A percentile compares a stretch with the other conserved stretches of the same genome.
phyloP scores from a whole-genome alignment of 2,797 vertebrate genomes.

The Acrossocheilus fasciatus region DNA sequence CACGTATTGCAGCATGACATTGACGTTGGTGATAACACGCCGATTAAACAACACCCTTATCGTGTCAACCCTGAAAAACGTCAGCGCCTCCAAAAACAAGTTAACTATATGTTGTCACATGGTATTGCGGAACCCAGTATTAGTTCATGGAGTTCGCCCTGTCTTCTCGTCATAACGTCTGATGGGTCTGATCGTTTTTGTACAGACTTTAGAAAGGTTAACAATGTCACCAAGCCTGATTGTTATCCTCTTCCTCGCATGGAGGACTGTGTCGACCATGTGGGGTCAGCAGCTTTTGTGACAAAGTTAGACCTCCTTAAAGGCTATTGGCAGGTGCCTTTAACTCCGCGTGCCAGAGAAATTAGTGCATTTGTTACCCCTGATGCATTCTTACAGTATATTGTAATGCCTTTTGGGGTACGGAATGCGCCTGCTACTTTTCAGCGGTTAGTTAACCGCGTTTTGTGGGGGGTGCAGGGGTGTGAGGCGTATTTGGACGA shows the following conservation, averaged over 20 bases:
- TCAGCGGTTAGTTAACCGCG: no score
- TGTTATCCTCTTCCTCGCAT: neutral
- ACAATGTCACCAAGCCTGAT: neutral
- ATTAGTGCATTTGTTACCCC: neutral
- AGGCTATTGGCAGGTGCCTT: neutral
- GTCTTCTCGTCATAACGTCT: neutral
- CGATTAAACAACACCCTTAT: no score
- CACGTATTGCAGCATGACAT: neutral
- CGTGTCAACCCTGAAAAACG: no score
- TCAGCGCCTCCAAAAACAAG: no score
- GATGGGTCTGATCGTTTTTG: neutral
- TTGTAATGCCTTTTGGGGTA: neutral
- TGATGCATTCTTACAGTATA: constrained; percentile 11
- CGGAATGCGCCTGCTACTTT: no score
- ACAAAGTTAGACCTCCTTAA: neutral
- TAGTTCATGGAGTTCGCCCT: neutral
- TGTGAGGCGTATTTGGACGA: no score
- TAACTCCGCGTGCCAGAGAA: neutral
- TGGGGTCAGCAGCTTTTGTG: neutral
- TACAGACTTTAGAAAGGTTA: neutral
- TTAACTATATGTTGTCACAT: no score
- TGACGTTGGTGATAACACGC: no score
- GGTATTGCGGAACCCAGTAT: neutral
- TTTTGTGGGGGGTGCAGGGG: neutral
- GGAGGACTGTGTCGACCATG: neutral